Evolutionary conservation across 2,888 invertebrate species (phyloP).

Genomic region (Andricus curvator): DNA sequence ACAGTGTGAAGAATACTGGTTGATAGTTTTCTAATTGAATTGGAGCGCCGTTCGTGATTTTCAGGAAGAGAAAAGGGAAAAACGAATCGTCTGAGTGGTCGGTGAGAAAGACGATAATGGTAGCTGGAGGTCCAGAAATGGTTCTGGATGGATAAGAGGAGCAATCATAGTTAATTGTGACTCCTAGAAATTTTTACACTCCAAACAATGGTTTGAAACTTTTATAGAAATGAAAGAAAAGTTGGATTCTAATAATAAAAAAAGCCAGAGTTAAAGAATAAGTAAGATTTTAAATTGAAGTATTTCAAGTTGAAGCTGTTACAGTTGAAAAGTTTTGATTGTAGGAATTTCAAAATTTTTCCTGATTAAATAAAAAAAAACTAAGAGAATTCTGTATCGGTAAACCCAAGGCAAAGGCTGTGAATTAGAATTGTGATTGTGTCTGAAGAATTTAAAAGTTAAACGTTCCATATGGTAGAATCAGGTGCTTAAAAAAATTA

Average conservation of each 20-base stretch:
- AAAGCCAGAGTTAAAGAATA: fast-evolving
- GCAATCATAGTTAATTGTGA: conserved; percentile 32
- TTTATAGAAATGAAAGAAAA: neutral
- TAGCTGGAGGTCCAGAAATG: conserved; percentile 20
- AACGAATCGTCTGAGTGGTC: conserved; percentile 1
- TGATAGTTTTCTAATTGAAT: conserved; percentile 21
- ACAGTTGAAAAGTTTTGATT: too few species aligned
- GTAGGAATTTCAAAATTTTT: too few species aligned
- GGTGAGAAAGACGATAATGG: conserved; percentile 33
- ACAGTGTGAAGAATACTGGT: conserved; percentile 1
- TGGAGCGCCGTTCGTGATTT: conserved; percentile 2
- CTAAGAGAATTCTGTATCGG: too few species aligned
- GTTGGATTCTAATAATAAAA: neutral
- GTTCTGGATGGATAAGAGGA: conserved; percentile 17
- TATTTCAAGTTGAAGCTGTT: too few species aligned
- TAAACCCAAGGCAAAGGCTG: too few species aligned
- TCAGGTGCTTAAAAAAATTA: too few species aligned
- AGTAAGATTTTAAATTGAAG: neutral
- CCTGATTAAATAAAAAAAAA: too few species aligned
- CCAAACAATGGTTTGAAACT: neutral
- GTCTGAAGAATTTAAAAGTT: too few species aligned
- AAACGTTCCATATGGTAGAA: too few species aligned
- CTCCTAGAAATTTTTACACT: conserved; percentile 14
- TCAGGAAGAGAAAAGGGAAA: neutral
- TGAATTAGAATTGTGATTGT: too few species aligned